Evolutionary conservation across 2,113 vertebrate species (phyloP).

Genomic region (Pseudolaguvia tuberculata): DNA sequence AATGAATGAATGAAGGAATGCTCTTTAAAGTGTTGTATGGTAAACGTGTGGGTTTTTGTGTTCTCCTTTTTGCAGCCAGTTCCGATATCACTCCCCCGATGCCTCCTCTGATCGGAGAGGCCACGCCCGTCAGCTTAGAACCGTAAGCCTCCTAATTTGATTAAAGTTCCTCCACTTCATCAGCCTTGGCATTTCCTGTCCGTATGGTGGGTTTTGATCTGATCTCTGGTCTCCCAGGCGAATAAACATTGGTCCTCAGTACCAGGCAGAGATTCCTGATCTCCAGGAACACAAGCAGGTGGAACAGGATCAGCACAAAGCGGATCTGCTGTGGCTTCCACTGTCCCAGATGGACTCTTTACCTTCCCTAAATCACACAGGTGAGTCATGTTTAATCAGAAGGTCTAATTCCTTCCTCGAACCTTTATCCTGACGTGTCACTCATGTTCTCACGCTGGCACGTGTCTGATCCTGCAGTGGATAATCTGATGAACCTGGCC

Average conservation of each 20-base stretch:
- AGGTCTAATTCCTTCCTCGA: neutral
- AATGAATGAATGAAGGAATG: neutral
- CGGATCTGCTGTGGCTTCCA: slow-evolving; percentile 84
- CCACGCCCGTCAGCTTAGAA: slow-evolving; percentile 89
- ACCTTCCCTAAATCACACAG: slow-evolving; percentile 65
- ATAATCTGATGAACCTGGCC: slow-evolving; percentile 81
- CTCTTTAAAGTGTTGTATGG: neutral
- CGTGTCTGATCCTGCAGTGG: slow-evolving; percentile 66
- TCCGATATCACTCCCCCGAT: slow-evolving; percentile 86
- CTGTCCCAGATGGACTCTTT: slow-evolving; percentile 65
- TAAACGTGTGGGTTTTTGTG: neutral
- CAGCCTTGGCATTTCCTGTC: neutral
- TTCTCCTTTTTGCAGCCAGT: slow-evolving; percentile 74
- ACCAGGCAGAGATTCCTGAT: slow-evolving; percentile 90
- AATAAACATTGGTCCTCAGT: slow-evolving; percentile 87
- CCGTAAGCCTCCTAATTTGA: slow-evolving; percentile 75
- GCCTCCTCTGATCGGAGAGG: slow-evolving; percentile 80
- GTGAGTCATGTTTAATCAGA: slow-evolving; percentile 57
- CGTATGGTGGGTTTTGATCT: neutral
- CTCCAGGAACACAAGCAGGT: slow-evolving; percentile 70
- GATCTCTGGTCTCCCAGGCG: slow-evolving; percentile 64
- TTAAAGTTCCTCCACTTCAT: neutral
- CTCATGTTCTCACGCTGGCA: neutral
- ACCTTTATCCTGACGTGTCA: neutral
- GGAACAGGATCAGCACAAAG: slow-evolving; percentile 79